phyloP scores from a whole-genome alignment of 2,888 invertebrate genomes.

The Eilema depressum region DNA sequence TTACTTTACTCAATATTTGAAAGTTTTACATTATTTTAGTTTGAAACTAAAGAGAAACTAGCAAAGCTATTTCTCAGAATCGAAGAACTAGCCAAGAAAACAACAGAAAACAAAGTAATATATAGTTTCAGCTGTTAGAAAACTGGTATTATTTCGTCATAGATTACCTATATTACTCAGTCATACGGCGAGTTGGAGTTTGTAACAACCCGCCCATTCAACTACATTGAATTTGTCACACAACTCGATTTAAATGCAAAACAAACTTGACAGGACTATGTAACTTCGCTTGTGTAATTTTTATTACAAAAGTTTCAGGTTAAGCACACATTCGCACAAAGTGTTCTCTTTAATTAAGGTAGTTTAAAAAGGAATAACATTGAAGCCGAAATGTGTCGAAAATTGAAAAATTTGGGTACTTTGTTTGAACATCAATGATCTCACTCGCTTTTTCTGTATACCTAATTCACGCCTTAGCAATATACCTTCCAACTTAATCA shows the following conservation, averaged over 20 bases:
- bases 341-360: conserved; percentile 1
- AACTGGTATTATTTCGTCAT: conserved; percentile 54
- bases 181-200: conserved; percentile 49
- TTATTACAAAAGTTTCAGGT: conserved; percentile 22
- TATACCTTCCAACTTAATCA: too few relatives aligned
- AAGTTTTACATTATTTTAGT: conserved; percentile 8
- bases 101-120: conserved; percentile 40
- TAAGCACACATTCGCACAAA: conserved; percentile 9
- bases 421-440: not conserved
- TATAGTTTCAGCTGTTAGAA: conserved; percentile 32
- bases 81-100: conserved; percentile 24
- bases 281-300: conserved; percentile 26
- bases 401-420: not conserved
- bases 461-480: too few relatives aligned
- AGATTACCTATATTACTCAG: conserved; percentile 41
- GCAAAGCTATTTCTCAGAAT: conserved; percentile 29
- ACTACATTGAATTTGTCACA: conserved; percentile 56
- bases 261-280: conserved; percentile 35
- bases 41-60: conserved; percentile 15
- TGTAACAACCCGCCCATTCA: conserved; percentile 43
- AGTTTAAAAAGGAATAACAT: not conserved
- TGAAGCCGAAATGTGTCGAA: not conserved
- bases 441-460: too few relatives aligned
- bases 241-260: conserved; percentile 59
- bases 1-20: not conserved